Percentiles rank a stretch among this genome's conserved stretches.
These are phyloP conservation scores for Yponomeuta cagnagella DNA, from an alignment of 2,888 invertebrate genomes.

Conservation along the genomic window DNA sequence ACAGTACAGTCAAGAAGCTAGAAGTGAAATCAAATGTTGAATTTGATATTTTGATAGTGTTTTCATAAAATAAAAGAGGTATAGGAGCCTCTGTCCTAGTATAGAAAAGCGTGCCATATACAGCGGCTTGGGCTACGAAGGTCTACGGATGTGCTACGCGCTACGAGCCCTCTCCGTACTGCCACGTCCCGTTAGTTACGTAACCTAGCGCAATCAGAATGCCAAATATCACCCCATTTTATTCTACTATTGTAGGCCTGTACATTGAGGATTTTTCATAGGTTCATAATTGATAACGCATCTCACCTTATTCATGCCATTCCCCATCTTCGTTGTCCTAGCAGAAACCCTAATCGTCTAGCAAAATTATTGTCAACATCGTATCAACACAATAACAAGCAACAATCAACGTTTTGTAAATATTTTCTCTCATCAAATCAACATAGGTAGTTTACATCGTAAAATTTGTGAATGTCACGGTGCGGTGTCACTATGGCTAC, in stretches of 20 bases:
- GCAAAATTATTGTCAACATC: conserved; percentile 48
- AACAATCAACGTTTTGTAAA: conserved; percentile 38
- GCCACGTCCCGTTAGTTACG: conserved; percentile 33
- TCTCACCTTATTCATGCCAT: conserved; percentile 93
- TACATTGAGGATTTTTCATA: neutral
- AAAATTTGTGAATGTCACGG: conserved; percentile 43
- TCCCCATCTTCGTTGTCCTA: conserved; percentile 78
- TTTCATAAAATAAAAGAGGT: too few relatives aligned
- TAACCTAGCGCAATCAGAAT: conserved; percentile 26
- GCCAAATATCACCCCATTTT: neutral
- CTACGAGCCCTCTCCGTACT: conserved; percentile 27
- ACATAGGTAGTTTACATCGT: conserved; percentile 26
- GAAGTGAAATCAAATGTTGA: too few relatives aligned
- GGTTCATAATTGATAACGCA: neutral
- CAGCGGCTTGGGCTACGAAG: neutral
- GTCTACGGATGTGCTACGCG: conserved; percentile 2
- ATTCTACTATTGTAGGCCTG: neutral
- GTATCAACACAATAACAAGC: conserved; percentile 33
- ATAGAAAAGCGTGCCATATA: neutral
- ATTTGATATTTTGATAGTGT: too few relatives aligned
- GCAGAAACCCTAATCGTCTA: conserved; percentile 33
- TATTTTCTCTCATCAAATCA: conserved; percentile 36
- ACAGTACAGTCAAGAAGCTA: too few relatives aligned
- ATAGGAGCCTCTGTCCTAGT: neutral
- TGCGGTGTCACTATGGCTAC: conserved; percentile 69